Base-by-base conservation (phyloP, 2,888 invertebrate species). In the Apamea monoglypha region DNA sequence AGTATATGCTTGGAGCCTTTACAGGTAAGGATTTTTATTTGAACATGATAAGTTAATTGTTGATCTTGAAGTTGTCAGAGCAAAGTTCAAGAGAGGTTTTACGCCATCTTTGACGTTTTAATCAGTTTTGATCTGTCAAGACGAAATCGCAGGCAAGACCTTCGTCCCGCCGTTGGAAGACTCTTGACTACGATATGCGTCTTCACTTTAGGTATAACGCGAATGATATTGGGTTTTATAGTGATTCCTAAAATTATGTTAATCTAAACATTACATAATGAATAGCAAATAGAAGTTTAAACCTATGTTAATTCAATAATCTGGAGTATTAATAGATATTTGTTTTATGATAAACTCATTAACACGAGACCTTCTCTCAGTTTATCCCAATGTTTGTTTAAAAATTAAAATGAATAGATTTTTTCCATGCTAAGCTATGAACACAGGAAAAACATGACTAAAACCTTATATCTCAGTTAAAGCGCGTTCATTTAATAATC, bases 1-100 rank as follows among this genome's bases (percentile, higher is more conserved):
- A 96, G 96, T 78, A 97, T 97, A 88, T 97, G 97, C 88, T 92
- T 97, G 91, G 96, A 97, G 83, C 96, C 97, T 4, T 89, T 97
- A 85, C 97, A 97, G 95, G 97, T 97, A 90, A 91, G 80, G 21
- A 67, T 25, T 47, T 36, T 16, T 40, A 14, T 36, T 18, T 44
- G 0, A 14, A n/a, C 14, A 80, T 21, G 25, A 36, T 56, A 25
- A n/a, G 32, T 47, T 21, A 1, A 18, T 29, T 1, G 25, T 50
- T 50, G 21, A 47, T 32, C n/a, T 16, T 12, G 12, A 61, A 70
- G 7, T 59, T 40, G 61, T 79, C 40, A 63, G 18, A n/a, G 47
- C 16, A 63, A 64, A 77, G 40, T 61, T 76, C 47, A 81, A 74
- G 36, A 32, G 16, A 2, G 6, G 29, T 53, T 53, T 10, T 21